Base-by-base conservation (phyloP, 2,797 vertebrate genomes). In the Sebastes oblongus region DNA sequence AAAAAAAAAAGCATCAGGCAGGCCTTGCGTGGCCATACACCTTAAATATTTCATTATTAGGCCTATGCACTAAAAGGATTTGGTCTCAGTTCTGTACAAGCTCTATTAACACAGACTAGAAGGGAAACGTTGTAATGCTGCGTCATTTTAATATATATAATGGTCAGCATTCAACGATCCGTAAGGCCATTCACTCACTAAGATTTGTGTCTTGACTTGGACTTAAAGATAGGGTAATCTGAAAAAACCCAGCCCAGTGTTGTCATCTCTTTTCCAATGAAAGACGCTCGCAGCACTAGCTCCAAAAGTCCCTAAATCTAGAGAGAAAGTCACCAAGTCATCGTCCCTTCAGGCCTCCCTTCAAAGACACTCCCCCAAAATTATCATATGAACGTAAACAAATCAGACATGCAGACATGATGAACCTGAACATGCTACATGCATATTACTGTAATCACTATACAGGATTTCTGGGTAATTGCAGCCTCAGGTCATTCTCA, bases 1-100 rank as follows among this genome's bases (percentile, higher is more conserved):
- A 24, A 12, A 29, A 29, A 59, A 66, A 62, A 56, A 60, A 64
- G 32, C 58, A 64, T 69, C 22, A 24, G 10, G 6, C 18, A 16
- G n/a, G 6, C 10, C 8, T 25, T 24, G 11, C 36, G 14, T 13
- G 42, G 52, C 16, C 66, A 64, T 3, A 50, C 22, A 50, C 46
- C 36, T 62, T 69, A n/a, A 69, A 69, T 69, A 69, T 78, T 74
- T 68, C 20, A 74, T 74, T 34, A 56, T 62, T 32, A 24, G 58
- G 71, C 56, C 50, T 7, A 3, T 39, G 66, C 58, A 39, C 55
- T 56, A 46, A 66, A 60, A 71, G 30, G 30, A 42, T 39, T 25
- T 56, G 13, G 56, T 25, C 56, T 66, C 11, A 12, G 54, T 39
- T 70, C 1, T 50, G n/a, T 8, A 54, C 14, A 46, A 55, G 4